Evolutionary conservation across 2,797 vertebrate species (phyloP).

Genomic region (Hydrocynus forskahlii): DNA sequence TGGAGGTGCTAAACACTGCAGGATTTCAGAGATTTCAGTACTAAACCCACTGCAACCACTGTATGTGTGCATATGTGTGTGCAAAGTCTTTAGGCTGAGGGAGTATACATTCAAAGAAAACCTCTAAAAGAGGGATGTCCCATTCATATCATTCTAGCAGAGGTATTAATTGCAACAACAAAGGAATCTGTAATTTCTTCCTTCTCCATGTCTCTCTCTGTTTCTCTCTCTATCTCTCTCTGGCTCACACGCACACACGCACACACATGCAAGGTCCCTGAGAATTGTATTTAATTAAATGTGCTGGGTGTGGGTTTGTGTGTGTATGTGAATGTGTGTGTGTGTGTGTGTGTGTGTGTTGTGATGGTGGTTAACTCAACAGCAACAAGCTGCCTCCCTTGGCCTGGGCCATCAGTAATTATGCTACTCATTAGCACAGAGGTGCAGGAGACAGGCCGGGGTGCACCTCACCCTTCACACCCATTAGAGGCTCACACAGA

Average conservation of each 20-base stretch:
- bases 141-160: neutral
- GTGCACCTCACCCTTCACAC: constrained; percentile 42
- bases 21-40: constrained; percentile 9
- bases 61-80: neutral
- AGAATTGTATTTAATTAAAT: constrained; percentile 80
- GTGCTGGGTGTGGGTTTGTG: constrained; percentile 45
- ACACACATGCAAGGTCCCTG: constrained; percentile 61
- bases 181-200: constrained; percentile 35
- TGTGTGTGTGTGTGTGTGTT: constrained; percentile 25
- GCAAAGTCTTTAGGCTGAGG: neutral
- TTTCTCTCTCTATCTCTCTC: neutral
- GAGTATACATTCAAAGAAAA: neutral
- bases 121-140: neutral
- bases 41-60: neutral
- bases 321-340: constrained; percentile 43
- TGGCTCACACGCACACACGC: constrained; percentile 12
- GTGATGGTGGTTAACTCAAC: constrained; percentile 69
- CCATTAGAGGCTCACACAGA: constrained; percentile 31
- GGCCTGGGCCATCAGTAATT: constrained; percentile 75
- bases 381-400: constrained; percentile 67
- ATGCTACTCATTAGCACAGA: constrained; percentile 77
- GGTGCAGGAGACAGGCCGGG: constrained; percentile 58
- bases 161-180: constrained; percentile 29
- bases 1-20: constrained; percentile 1
- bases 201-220: neutral